Evolutionary conservation across 2,797 vertebrate species (phyloP).

Genomic region (Psittacula echo): DNA sequence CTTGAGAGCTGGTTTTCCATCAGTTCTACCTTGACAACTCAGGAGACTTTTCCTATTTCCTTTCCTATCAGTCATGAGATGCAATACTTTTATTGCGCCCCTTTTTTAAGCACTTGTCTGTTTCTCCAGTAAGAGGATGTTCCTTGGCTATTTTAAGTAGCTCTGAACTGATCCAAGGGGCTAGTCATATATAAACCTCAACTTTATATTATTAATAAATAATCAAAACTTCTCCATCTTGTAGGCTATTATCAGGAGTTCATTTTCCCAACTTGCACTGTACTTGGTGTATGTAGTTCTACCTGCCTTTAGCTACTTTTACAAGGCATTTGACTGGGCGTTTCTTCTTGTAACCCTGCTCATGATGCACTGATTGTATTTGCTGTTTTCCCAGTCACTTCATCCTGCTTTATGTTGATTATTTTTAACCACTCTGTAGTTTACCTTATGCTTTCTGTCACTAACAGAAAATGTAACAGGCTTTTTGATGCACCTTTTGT

Average conservation of each 20-base stretch:
- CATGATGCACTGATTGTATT: conserved; percentile 4
- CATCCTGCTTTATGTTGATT: background rate
- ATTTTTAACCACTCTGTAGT: background rate
- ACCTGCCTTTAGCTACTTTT: conserved; percentile 1
- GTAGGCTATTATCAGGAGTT: background rate
- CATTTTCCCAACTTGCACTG: conserved; percentile 36
- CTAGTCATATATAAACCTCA: background rate
- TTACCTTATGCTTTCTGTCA: background rate
- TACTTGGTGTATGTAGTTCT: conserved; percentile 13
- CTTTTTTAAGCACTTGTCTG: conserved; percentile 20
- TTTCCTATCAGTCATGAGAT: background rate
- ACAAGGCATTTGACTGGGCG: background rate
- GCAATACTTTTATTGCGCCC: background rate
- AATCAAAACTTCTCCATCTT: background rate
- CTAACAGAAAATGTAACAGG: background rate
- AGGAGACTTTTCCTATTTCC: conserved; percentile 34
- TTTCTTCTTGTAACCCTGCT: background rate
- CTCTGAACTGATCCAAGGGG: background rate
- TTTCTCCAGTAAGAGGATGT: background rate
- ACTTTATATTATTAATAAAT: background rate
- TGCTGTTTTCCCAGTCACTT: background rate
- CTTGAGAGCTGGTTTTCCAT: background rate
- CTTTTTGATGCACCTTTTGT: background rate
- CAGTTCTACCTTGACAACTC: conserved; percentile 19
- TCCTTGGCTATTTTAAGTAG: background rate